phyloP scores from a whole-genome alignment of 2,888 invertebrate genomes.

The Torymus auratus region DNA sequence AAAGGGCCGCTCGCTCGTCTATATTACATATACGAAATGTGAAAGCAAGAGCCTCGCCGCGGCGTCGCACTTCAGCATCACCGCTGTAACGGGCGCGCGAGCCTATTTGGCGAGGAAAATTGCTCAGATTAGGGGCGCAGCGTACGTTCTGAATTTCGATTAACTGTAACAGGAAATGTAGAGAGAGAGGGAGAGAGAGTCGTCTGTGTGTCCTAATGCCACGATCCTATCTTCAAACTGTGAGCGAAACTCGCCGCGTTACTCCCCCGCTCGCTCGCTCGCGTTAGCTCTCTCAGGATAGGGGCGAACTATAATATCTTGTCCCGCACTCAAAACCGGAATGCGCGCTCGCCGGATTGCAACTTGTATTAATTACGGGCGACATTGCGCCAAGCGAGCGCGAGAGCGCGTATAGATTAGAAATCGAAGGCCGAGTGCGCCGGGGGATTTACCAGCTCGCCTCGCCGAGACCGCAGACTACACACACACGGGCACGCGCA shows the following conservation, averaged over 20 bases:
- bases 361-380: constrained; percentile 76
- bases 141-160: constrained; percentile 74
- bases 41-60: background rate
- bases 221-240: constrained; percentile 71
- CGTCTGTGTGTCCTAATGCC: constrained; percentile 68
- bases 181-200: constrained; percentile 54
- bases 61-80: background rate
- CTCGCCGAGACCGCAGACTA: too few relatives aligned
- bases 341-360: constrained; percentile 71
- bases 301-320: constrained; percentile 71
- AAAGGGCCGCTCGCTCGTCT: too few relatives aligned
- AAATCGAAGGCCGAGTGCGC: constrained; percentile 69
- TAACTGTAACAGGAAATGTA: constrained; percentile 73
- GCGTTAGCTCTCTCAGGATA: background rate
- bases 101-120: constrained; percentile 69
- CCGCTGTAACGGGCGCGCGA: constrained; percentile 36
- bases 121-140: constrained; percentile 69
- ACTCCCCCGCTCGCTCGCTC: constrained; percentile 9
- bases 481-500: too few relatives aligned
- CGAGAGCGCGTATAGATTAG: constrained; percentile 72
- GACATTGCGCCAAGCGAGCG: constrained; percentile 70
- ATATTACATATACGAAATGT: too few relatives aligned
- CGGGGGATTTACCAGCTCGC: background rate
- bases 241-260: constrained; percentile 54
- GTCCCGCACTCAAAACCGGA: constrained; percentile 74